Evolutionary conservation across 2,888 invertebrate genomes (phyloP).

Genomic region (Spialia ferax): DNA sequence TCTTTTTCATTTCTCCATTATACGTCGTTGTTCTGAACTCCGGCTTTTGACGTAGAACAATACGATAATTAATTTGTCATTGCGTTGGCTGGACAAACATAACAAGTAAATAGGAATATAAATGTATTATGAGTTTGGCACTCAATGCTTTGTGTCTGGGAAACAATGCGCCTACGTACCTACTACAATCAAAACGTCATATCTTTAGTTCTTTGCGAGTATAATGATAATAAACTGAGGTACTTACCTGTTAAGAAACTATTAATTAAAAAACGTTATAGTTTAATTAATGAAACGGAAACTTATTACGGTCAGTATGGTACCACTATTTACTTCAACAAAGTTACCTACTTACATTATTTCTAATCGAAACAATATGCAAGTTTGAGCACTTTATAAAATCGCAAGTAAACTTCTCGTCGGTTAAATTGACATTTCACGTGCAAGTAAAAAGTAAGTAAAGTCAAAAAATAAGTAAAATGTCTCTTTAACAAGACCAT

Average conservation of each 20-base stretch:
- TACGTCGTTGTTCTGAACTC: background rate
- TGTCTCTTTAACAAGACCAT: too few relatives aligned
- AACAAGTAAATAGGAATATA: constrained; percentile 53
- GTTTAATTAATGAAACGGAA: too few relatives aligned
- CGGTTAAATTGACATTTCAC: too few relatives aligned
- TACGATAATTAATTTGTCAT: constrained; percentile 65
- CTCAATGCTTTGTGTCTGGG: constrained; percentile 52
- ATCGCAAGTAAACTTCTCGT: too few relatives aligned
- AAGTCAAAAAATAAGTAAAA: too few relatives aligned
- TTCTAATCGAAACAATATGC: too few relatives aligned
- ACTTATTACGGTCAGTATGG: too few relatives aligned
- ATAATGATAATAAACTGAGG: background rate
- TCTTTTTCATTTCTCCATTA: constrained; percentile 4
- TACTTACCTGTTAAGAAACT: background rate
- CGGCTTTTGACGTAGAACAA: constrained; percentile 60
- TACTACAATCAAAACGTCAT: constrained; percentile 50
- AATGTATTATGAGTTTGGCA: constrained; percentile 60
- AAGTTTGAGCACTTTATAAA: too few relatives aligned
- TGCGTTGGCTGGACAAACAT: constrained; percentile 56
- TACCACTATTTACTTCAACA: too few relatives aligned
- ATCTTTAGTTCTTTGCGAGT: constrained; percentile 47
- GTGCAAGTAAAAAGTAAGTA: too few relatives aligned
- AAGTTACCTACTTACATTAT: too few relatives aligned
- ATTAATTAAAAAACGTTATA: background rate
- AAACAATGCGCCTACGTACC: constrained; percentile 50